Percentiles rank a stretch among this genome's conserved stretches.
These are phyloP conservation scores for Caenorhabditis drosophilae DNA, from an alignment of 2,888 invertebrate species.

Conservation along the genomic window DNA sequence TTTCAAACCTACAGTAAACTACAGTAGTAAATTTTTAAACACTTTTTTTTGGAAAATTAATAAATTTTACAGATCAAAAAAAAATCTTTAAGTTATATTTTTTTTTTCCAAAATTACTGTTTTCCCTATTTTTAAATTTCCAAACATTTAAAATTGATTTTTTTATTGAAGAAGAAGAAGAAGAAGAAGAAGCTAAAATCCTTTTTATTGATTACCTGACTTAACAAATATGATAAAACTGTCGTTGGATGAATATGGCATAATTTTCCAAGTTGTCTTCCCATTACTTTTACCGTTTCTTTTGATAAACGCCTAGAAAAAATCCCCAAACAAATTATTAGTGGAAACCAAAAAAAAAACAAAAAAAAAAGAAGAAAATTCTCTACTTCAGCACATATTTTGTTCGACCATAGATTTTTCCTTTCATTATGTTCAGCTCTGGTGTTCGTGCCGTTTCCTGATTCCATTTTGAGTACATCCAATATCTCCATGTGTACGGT, in stretches of 20 bases:
- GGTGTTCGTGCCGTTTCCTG: conserved; percentile 84
- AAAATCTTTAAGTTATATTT: too few relatives aligned
- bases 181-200: too few relatives aligned
- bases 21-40: too few relatives aligned
- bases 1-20: too few relatives aligned
- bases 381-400: conserved; percentile 93
- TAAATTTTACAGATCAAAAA: too few relatives aligned
- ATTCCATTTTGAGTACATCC: conserved; percentile 80
- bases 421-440: conserved; percentile 81
- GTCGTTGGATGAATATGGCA: conserved; percentile 94
- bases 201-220: too few relatives aligned
- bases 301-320: conserved; percentile 78
- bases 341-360: background rate
- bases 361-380: conserved; percentile 28
- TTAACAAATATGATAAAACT: conserved; percentile 88
- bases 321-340: background rate
- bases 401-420: conserved; percentile 86
- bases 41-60: too few relatives aligned
- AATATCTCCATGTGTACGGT: conserved; percentile 70
- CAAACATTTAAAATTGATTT: too few relatives aligned
- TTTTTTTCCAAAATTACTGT: too few relatives aligned
- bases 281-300: conserved; percentile 95
- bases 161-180: too few relatives aligned
- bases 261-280: conserved; percentile 91
- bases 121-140: too few relatives aligned